A percentile compares a stretch with the other conserved stretches of the same genome.
Conservation (phyloP, 2,113 vertebrate genomes). For the Triplophysa rosa region DNA sequence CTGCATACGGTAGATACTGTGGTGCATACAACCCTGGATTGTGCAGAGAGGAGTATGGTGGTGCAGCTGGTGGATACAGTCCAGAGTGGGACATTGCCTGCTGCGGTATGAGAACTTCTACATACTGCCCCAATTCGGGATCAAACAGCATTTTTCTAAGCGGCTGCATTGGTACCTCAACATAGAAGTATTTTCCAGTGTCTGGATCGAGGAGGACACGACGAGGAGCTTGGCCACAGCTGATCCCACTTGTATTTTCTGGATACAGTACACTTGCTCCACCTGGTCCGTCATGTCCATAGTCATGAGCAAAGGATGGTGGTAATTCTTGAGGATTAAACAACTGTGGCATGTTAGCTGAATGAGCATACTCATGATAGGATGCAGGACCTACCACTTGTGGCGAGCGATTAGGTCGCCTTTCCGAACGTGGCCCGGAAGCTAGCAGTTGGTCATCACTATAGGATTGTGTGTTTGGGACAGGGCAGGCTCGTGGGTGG, state of each 20-base stretch:
- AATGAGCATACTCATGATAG: conserved; percentile 67
- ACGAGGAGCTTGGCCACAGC: conserved; percentile 68
- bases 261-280: conserved; percentile 64
- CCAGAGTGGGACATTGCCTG: conserved; percentile 76
- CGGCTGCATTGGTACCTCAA: conserved; percentile 86
- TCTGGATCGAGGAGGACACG: conserved; percentile 89
- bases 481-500: conserved; percentile 63
- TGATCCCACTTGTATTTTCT: conserved; percentile 58
- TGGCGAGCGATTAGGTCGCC: conserved; percentile 68
- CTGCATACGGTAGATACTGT: conserved; percentile 76
- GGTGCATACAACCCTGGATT: conserved; percentile 76
- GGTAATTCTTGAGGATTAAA: conserved; percentile 67
- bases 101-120: conserved; percentile 89
- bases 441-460: conserved; percentile 61
- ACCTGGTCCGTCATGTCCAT: conserved; percentile 68
- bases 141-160: conserved; percentile 88
- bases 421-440: conserved; percentile 64
- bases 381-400: conserved; percentile 61
- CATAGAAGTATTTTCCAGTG: conserved; percentile 90
- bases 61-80: conserved; percentile 79
- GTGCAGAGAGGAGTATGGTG: conserved; percentile 74
- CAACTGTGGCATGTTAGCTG: conserved; percentile 71
- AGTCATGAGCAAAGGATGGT: conserved; percentile 72
- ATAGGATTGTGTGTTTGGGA: conserved; percentile 66
- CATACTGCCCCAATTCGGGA: conserved; percentile 91